Evolutionary conservation across 2,888 invertebrate species (phyloP), one percentile per base, ranked within the genome.

Genomic region (Drosophila seclusa): DNA sequence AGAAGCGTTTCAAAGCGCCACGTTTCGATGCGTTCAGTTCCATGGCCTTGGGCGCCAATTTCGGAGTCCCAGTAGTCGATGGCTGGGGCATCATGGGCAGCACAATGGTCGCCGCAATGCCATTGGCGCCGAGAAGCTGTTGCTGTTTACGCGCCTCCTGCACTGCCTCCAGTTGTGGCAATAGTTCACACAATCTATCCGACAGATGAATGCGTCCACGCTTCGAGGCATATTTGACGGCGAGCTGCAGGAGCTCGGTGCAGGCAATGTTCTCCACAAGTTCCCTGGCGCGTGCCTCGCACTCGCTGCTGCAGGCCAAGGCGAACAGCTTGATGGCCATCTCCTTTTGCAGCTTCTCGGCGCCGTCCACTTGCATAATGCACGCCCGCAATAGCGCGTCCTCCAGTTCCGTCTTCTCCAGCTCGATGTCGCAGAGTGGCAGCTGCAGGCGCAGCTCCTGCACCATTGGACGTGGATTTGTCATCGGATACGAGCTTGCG

Each of bases 301-400:
- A 94, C 92, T 97, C 97, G 80, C 96, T 96, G 81, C 96, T 95
- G 89, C 97, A 97, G 1, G 98, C 96, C 93, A 98, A 97, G 53
- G 97, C 97, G 94, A 99, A 98, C 54, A 98, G 93, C 93, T 97
- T 98, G 80, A 99, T 95, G n/a, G 98, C 95, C 7, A 96, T 95
- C 91, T 98, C 97, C 76, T 96, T 95, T 1, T 96, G 94, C 27
- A 94, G 93, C 92, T 96, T 96, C n/a, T 95, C 95, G 18, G 95
- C 94, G 36, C 95, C 95, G 4, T 95, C 94, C 1, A 95, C 92
- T 2, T 94, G 93, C 83, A 95, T 94, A 78, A 94, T 94, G 36
- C 95, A 95, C 93, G 95, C 94, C 4, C 96, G 94, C 78, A 96
- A 94, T 42, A 97, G 86, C 76, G 94, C 94, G 87, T 97, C 96